phyloP scores from a whole-genome alignment of 2,888 invertebrate species.

The Drosophila neonasuta region DNA sequence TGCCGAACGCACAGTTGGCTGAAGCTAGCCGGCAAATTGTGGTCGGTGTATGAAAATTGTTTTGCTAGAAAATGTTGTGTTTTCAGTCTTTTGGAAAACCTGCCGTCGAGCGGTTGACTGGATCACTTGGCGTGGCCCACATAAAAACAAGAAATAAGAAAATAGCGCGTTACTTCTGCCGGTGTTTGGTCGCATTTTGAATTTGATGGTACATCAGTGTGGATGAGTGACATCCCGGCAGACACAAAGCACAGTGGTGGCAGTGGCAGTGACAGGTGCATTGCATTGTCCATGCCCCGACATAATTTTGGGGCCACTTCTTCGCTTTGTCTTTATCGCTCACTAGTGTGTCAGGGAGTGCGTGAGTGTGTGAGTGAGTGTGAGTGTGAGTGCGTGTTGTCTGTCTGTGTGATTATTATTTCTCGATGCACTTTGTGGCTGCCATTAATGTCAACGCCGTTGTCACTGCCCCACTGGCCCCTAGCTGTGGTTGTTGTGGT shows the following conservation, averaged over 20 bases:
- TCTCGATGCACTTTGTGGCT: slow-evolving; percentile 61
- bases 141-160: background rate
- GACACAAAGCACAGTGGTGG: background rate
- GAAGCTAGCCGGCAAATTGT: slow-evolving; percentile 60
- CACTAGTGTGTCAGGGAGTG: slow-evolving; percentile 13
- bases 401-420: slow-evolving; percentile 34
- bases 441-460: slow-evolving; percentile 69
- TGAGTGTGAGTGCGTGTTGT: slow-evolving; percentile 30
- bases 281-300: slow-evolving; percentile 16
- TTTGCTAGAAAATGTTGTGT: slow-evolving; percentile 64
- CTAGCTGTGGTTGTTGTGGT: slow-evolving; percentile 17
- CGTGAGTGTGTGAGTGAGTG: slow-evolving; percentile 10
- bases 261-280: slow-evolving; percentile 55
- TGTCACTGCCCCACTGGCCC: slow-evolving; percentile 27
- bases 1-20: slow-evolving; percentile 48
- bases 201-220: slow-evolving; percentile 36
- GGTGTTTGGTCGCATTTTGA: slow-evolving; percentile 15
- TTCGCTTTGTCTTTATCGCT: slow-evolving; percentile 22
- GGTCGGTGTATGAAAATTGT: slow-evolving; percentile 65
- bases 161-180: slow-evolving; percentile 10
- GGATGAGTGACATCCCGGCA: slow-evolving; percentile 42
- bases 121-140: slow-evolving; percentile 51
- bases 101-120: slow-evolving; percentile 72
- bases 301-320: slow-evolving; percentile 14
- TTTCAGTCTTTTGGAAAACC: slow-evolving; percentile 78